phyloP scores from a whole-genome alignment of 1,140 invertebrate species.

The Drosophila trapezifrons region DNA sequence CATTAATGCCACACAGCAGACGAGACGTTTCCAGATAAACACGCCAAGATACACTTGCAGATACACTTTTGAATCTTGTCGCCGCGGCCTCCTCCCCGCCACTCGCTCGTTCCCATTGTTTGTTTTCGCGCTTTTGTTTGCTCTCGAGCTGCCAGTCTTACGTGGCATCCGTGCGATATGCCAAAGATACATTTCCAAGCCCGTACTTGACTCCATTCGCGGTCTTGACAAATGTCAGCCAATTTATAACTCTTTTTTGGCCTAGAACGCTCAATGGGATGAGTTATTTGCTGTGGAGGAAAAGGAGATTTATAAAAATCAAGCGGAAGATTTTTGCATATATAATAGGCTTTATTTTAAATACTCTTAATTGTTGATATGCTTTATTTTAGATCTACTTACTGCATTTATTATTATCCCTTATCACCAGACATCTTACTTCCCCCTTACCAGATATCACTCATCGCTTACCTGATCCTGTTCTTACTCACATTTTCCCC shows the following conservation, averaged over 20 bases:
- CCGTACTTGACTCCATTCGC: constrained; percentile 44
- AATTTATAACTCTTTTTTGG: constrained; percentile 32
- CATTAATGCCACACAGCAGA: constrained; percentile 75
- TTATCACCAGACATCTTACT: not conserved
- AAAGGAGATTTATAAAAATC: not conserved
- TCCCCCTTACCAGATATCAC: not conserved
- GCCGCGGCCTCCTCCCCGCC: not conserved
- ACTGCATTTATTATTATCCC: not conserved
- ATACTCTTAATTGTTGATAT: not conserved
- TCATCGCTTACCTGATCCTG: not conserved
- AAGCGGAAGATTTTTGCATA: constrained; percentile 3
- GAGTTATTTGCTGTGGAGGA: not conserved
- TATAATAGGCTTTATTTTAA: not conserved
- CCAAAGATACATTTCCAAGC: constrained; percentile 41
- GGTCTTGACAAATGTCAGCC: constrained; percentile 44
- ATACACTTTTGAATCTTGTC: constrained; percentile 70
- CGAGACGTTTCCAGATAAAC: constrained; percentile 60
- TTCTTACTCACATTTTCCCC: not conserved
- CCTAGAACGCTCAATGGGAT: constrained; percentile 6
- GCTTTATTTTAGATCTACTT: too few species aligned
- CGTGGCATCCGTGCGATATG: constrained; percentile 45
- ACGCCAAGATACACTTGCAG: constrained; percentile 36
- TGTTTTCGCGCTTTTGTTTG: constrained; percentile 48
- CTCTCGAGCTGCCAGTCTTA: constrained; percentile 57
- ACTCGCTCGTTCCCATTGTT: constrained; percentile 22